Percentiles rank a stretch among this genome's conserved stretches.
phyloP scores from a whole-genome alignment of 2,888 invertebrate species.

The Listrodromus nycthemerus region DNA sequence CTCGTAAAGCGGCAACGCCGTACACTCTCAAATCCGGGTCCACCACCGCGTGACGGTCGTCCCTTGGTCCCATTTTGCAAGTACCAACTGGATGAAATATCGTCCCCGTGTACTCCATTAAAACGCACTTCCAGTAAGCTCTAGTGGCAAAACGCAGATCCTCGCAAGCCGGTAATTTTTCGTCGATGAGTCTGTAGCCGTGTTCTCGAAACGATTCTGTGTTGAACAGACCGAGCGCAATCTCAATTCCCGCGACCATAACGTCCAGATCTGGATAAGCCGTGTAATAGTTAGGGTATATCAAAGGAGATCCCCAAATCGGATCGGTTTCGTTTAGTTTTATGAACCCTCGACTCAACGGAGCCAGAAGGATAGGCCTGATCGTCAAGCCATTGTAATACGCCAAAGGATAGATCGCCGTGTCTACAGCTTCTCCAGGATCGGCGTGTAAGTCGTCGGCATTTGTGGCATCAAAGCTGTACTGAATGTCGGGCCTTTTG shows the following conservation, averaged over 20 bases:
- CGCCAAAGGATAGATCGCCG: conserved; percentile 86
- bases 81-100: conserved; percentile 90
- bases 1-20: conserved; percentile 88
- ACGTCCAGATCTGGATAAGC: conserved; percentile 88
- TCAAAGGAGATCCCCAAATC: conserved; percentile 89
- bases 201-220: conserved; percentile 87
- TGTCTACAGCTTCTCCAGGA: conserved; percentile 85
- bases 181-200: conserved; percentile 86
- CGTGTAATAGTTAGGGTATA: conserved; percentile 90
- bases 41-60: conserved; percentile 88
- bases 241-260: conserved; percentile 87
- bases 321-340: conserved; percentile 90
- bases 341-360: conserved; percentile 88
- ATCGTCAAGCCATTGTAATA: conserved; percentile 88
- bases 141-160: conserved; percentile 87
- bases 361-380: conserved; percentile 87
- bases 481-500: conserved; percentile 88
- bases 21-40: conserved; percentile 88
- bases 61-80: conserved; percentile 89
- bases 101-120: conserved; percentile 89
- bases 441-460: conserved; percentile 87
- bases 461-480: conserved; percentile 87
- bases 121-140: conserved; percentile 89
- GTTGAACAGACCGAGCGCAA: conserved; percentile 86
- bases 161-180: conserved; percentile 87